Evolutionary conservation across 2,888 invertebrate genomes (phyloP).

Genomic region (Darwinula stevensoni): DNA sequence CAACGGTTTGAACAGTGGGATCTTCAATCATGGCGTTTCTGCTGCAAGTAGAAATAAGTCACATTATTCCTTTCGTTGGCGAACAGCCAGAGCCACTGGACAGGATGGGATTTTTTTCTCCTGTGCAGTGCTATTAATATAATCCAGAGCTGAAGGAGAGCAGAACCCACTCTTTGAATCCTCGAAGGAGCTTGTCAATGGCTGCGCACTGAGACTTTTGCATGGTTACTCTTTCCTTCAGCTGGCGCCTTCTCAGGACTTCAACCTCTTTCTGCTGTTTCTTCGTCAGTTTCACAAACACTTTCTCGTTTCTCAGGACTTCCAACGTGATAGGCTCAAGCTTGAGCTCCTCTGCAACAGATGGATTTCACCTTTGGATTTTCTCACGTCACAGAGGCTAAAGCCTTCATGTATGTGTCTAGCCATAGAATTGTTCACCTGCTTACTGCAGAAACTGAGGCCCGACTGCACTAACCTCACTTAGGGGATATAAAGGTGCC

Average conservation of each 20-base stretch:
- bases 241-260: slow-evolving; percentile 60
- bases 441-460: too few species aligned
- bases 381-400: neutral
- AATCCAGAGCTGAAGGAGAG: too few species aligned
- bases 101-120: too few species aligned
- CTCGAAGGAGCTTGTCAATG: slow-evolving; percentile 75
- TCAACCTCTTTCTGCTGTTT: slow-evolving; percentile 92
- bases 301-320: slow-evolving; percentile 48
- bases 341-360: slow-evolving; percentile 25
- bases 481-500: too few species aligned
- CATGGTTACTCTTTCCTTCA: slow-evolving; percentile 62
- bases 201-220: slow-evolving; percentile 73
- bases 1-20: slow-evolving; percentile 25
- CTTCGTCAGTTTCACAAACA: slow-evolving; percentile 63
- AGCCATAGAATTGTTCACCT: too few species aligned
- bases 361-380: neutral
- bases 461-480: too few species aligned
- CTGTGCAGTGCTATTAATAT: too few species aligned
- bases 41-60: too few species aligned
- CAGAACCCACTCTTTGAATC: slow-evolving; percentile 50
- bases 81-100: too few species aligned
- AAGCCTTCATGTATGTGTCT: neutral
- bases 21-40: slow-evolving; percentile 11
- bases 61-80: too few species aligned
- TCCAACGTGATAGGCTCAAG: slow-evolving; percentile 77